Conservation (phyloP, 2,888 invertebrate species). For the Strigamia transsilvanica region DNA sequence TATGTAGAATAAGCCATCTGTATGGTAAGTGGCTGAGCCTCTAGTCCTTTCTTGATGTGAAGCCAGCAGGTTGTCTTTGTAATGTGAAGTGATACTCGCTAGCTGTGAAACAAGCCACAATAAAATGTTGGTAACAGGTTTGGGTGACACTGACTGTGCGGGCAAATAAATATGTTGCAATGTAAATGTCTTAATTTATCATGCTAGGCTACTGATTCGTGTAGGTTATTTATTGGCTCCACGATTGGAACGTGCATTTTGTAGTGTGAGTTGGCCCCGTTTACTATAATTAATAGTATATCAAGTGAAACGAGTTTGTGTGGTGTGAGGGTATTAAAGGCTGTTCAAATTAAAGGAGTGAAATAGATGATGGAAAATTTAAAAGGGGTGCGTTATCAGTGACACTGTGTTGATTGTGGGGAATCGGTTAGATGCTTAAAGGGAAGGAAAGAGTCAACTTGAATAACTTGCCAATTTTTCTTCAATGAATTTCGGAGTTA, state of each 20-base stretch:
- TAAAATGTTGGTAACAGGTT: slow-evolving; percentile 3
- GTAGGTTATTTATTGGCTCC: not conserved
- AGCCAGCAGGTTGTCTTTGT: slow-evolving; percentile 8
- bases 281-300: not conserved
- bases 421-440: no score
- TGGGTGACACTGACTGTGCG: slow-evolving; percentile 3
- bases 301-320: not conserved
- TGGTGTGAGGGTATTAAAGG: no score
- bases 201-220: not conserved
- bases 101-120: slow-evolving; percentile 1
- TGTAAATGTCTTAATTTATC: slow-evolving; percentile 6
- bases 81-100: slow-evolving; percentile 1
- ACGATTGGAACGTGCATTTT: slow-evolving; percentile 2
- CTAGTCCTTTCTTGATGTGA: not conserved
- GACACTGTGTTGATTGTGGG: no score
- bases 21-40: not conserved
- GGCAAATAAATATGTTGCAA: not conserved
- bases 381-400: not conserved
- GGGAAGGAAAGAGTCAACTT: no score
- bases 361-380: not conserved
- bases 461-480: no score
- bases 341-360: not conserved
- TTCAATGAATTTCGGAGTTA: no score
- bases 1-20: slow-evolving; percentile 8
- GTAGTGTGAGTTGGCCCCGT: not conserved